Percentiles rank a stretch among this genome's conserved stretches.
phyloP scores from a whole-genome alignment of 1,140 invertebrate genomes.

The Apocrypta bakeri region DNA sequence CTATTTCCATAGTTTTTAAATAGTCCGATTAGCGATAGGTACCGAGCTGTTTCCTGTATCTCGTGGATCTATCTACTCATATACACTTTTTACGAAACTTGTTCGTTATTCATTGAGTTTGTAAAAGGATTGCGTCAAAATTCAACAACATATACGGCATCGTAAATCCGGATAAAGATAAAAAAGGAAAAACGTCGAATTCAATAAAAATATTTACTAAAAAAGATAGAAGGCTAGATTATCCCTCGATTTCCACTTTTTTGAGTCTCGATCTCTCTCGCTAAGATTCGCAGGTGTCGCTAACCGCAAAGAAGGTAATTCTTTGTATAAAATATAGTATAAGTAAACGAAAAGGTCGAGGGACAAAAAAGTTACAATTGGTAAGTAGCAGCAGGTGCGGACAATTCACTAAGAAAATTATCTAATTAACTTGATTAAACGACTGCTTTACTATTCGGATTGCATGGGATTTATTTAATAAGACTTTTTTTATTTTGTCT shows the following conservation, averaged over 20 bases:
- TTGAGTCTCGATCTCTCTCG: not conserved
- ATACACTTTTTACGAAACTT: too few relatives aligned
- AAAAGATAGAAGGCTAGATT: not conserved
- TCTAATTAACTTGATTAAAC: conserved; percentile 48
- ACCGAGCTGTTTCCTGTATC: too few relatives aligned
- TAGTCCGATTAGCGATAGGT: too few relatives aligned
- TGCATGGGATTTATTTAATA: conserved; percentile 39
- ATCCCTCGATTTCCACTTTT: not conserved
- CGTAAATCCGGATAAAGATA: not conserved
- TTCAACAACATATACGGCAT: not conserved
- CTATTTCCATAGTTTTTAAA: too few relatives aligned
- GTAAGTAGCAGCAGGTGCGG: not conserved
- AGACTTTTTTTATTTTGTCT: conserved; percentile 29
- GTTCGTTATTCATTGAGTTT: too few relatives aligned
- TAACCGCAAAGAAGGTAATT: too few relatives aligned
- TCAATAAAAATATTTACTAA: not conserved
- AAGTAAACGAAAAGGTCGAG: not conserved
- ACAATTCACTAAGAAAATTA: not conserved
- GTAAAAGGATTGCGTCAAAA: not conserved
- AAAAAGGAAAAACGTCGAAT: not conserved
- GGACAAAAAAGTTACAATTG: conserved; percentile 6
- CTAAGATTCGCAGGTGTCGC: not conserved
- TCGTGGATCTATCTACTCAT: too few relatives aligned
- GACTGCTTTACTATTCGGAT: conserved; percentile 32
- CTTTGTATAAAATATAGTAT: not conserved